Base-by-base conservation (phyloP, 2,888 invertebrate genomes). In the Tetheella fluctuosa region DNA sequence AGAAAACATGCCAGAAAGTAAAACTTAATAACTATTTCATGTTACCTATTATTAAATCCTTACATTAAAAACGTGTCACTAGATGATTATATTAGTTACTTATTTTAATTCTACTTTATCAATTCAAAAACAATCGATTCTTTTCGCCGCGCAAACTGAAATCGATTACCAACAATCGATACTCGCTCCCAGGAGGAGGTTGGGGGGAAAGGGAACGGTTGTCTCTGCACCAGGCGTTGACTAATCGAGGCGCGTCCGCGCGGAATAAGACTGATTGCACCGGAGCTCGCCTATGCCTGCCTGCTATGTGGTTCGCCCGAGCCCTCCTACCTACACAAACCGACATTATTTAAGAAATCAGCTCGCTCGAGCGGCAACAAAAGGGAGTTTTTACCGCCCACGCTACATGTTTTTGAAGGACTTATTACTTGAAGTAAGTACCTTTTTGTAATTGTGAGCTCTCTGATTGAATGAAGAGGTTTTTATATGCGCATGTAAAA, bases 291-390 rank as follows among this genome's bases (percentile, higher is more conserved):
- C 90, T 88, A 89, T 89, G 90, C 90, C 88, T 88, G 90, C 86
- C 84, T 83, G 84, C 87, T 84, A 85, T 87, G 88, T 85, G 86
- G 88, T 85, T 83, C 82, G 79, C 81, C 78, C 70, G 63, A 71
- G 76, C 81, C 85, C 88, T 86, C 86, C 88, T 88, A 85, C 91
- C 91, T 89, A 88, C 87, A 85, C 84, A 86, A 81, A 83, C 90
- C 91, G 88, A 90, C 91, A 90, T 91, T 91, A 91, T 91, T 91
- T 92, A 91, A 91, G 90, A 91, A 91, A 91, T 90, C 90, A 90
- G 90, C 89, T 83, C 84, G 84, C 86, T 89, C 84, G 79, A 87
- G 86, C 90, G 89, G 90, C 86, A 90, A 90, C 89, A 88, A 88
- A 55, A 89, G 88, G 89, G 87, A 89, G 84, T 89, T 89, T 88